Evolutionary conservation across 2,113 vertebrate genomes (phyloP).

Genomic region (Mobula hypostoma): DNA sequence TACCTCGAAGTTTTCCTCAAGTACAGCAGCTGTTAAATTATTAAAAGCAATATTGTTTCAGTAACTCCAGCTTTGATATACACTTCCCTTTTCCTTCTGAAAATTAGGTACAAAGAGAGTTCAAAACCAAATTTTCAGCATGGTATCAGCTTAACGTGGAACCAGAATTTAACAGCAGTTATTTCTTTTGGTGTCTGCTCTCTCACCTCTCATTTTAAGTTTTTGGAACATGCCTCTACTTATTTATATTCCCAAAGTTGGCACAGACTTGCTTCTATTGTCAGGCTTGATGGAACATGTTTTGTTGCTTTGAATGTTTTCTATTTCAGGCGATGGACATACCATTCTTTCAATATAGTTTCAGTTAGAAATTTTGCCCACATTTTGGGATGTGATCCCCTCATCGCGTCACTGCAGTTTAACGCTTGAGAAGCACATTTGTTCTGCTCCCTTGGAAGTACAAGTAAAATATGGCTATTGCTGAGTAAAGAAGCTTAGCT

Average conservation of each 20-base stretch:
- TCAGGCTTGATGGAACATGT: background rate
- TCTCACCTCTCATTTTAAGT: background rate
- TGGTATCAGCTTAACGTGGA: background rate
- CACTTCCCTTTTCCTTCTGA: background rate
- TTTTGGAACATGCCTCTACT: background rate
- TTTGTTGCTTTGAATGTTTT: background rate
- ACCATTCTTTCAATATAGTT: background rate
- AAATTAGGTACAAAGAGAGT: background rate
- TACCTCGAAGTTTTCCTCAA: constrained; percentile 45
- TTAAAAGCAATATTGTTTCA: background rate
- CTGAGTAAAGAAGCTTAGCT: too few species aligned
- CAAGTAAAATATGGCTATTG: too few species aligned
- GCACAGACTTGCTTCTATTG: background rate
- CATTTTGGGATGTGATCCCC: background rate
- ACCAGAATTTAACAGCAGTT: background rate
- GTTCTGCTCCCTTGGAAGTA: background rate
- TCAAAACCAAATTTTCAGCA: background rate
- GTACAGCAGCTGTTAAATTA: constrained; percentile 42
- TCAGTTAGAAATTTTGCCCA: background rate
- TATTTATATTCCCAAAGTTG: background rate
- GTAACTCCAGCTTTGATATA: background rate
- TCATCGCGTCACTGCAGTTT: background rate
- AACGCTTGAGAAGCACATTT: background rate
- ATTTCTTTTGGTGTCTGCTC: background rate
- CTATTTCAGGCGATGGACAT: background rate